These are phyloP conservation scores for Aleadryas rufinucha DNA, from an alignment of 2,113 vertebrate species.

Conservation along the genomic window DNA sequence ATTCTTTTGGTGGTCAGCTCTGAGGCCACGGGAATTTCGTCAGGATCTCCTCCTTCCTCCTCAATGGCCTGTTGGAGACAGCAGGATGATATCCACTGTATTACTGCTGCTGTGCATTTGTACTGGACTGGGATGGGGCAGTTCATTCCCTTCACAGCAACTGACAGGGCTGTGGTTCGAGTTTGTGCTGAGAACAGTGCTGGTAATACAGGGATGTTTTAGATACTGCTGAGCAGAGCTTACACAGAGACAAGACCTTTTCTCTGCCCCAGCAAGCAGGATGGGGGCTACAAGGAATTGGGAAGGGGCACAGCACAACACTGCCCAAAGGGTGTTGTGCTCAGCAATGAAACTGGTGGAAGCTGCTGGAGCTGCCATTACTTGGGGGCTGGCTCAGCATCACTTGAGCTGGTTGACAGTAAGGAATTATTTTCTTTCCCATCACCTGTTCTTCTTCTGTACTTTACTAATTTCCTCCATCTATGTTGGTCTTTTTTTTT, in stretches of 20 bases:
- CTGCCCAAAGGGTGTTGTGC: background rate
- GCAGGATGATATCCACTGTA: background rate
- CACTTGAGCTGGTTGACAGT: rapidly evolving
- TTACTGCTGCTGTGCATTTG: background rate
- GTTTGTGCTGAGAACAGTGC: background rate
- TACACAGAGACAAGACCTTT: background rate
- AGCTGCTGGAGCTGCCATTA: background rate
- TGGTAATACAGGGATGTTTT: background rate
- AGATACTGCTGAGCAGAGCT: background rate
- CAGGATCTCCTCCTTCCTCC: constrained; percentile 94
- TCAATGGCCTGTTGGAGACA: constrained; percentile 84
- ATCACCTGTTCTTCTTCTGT: background rate
- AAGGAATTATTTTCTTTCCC: background rate
- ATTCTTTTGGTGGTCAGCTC: constrained; percentile 81
- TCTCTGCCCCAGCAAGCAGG: rapidly evolving
- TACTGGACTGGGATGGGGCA: background rate
- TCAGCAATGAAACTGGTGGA: background rate
- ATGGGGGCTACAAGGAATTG: background rate
- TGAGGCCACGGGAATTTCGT: constrained; percentile 82
- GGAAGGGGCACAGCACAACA: background rate
- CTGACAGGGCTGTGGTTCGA: background rate
- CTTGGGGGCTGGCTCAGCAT: background rate
- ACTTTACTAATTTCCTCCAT: background rate
- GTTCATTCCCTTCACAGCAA: background rate
- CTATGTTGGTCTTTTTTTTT: rapidly evolving